These are phyloP conservation scores for Puffinus mauretanicus DNA, from an alignment of 2,113 vertebrate species.

Conservation along the genomic window DNA sequence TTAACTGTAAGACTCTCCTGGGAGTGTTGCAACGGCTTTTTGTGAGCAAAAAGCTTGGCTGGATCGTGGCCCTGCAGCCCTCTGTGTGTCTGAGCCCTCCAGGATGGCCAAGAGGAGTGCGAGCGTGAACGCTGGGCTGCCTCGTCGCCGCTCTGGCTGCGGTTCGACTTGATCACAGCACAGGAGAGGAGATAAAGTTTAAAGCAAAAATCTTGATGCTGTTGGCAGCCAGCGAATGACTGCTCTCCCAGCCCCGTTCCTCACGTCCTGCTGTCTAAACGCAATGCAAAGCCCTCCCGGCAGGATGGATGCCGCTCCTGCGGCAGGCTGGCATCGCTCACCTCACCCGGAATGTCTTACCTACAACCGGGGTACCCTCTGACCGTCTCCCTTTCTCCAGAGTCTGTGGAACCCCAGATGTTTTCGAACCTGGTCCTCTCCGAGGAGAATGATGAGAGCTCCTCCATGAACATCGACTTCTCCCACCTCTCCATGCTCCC, in stretches of 20 bases:
- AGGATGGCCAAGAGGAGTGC: background rate
- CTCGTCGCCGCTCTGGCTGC: accelerated
- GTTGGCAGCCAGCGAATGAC: background rate
- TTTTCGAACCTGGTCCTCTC: slow-evolving; percentile 81
- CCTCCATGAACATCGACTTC: slow-evolving; percentile 56
- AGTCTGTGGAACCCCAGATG: slow-evolving; percentile 75
- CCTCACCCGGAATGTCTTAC: background rate
- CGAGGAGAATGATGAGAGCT: slow-evolving; percentile 72
- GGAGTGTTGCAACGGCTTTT: background rate
- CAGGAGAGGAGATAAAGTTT: too few relatives aligned
- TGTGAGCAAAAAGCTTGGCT: background rate
- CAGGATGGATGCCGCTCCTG: background rate
- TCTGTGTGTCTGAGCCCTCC: background rate
- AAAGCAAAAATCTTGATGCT: too few relatives aligned
- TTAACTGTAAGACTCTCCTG: background rate
- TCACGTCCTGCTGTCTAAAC: background rate
- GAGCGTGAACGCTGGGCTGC: background rate
- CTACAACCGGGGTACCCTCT: background rate
- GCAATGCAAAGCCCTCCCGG: background rate
- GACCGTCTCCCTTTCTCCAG: slow-evolving; percentile 45
- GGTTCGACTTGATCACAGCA: background rate
- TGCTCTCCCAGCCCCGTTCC: background rate
- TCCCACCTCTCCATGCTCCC: slow-evolving; percentile 90
- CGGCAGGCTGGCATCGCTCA: accelerated
- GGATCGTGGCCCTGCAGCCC: background rate